Evolutionary conservation across 2,113 vertebrate genomes (phyloP), one percentile per base, ranked within the genome.

Genomic region (Chloropsis cyanopogon): DNA sequence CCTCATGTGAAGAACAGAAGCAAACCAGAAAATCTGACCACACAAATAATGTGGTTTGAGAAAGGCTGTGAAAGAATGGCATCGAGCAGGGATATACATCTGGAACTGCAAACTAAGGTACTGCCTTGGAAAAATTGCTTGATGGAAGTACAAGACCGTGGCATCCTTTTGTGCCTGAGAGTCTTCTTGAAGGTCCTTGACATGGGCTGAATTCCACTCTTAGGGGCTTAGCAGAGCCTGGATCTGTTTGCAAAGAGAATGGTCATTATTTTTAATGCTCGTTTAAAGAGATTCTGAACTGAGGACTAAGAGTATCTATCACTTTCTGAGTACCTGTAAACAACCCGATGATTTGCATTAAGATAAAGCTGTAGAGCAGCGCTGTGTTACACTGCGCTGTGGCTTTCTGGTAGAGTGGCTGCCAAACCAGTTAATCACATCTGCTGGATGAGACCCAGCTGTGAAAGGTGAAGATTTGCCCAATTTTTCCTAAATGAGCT

Each of bases 401-500:
- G 86, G 35, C 68, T 88, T 80, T 75, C 75, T 57, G 49, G 52
- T 22, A 15, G 28, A 66, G 37, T 6, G 52, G 59, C 60, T 93
- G 88, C 78, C 82, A 93, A 73, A 69, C 49, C 84, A 72, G 71
- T 91, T 93, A 87, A 92, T 92, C 82, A 64, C 50, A 83, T 47
- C 57, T 73, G 49, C 75, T 72, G 87, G 94, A 69, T 39, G 65
- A 89, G 73, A 56, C 53, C 63, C 78, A 91, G 86, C 65, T 89
- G 61, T 31, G 87, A 79, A 84, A 95, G 85, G 91, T 79, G 88
- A 91, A 76, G 65, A 82, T 91, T 79, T 92, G 66, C 56, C 75
- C 59, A 49, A 15, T 92, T 85, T 84, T 91, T 89, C 56, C 66
- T 59, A 79, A 83, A 77, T 7, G 5, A 0, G 0, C 35, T 90